Conservation (phyloP, 2,888 invertebrate species). For the Meta bourneti region DNA sequence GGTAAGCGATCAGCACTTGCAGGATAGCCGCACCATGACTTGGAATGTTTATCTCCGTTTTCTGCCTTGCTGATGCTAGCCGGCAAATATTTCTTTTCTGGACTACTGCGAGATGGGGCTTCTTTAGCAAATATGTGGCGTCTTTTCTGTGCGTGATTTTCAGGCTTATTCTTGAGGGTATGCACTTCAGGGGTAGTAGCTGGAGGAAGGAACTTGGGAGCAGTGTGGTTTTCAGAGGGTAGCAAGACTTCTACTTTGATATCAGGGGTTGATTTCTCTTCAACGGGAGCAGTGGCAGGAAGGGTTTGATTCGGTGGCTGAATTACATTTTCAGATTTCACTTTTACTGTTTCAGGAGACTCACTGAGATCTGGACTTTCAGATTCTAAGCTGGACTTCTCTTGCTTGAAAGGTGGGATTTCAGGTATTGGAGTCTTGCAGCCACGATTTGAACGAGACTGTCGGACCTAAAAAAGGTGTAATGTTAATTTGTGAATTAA, state of each 20-base stretch:
- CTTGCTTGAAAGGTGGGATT: constrained; percentile 54
- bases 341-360: constrained; percentile 8
- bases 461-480: constrained; percentile 68
- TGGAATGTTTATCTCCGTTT: constrained; percentile 35
- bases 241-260: constrained; percentile 11
- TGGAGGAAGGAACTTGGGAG: constrained; percentile 34
- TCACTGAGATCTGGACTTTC: not conserved
- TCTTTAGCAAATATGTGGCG: constrained; percentile 37
- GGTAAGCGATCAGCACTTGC: constrained; percentile 18
- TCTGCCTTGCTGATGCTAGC: constrained; percentile 32
- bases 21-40: constrained; percentile 67
- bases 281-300: constrained; percentile 1
- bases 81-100: constrained; percentile 34
- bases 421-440: constrained; percentile 65
- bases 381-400: constrained; percentile 22
- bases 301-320: constrained; percentile 12
- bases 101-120: constrained; percentile 6
- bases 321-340: constrained; percentile 50
- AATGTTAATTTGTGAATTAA: not conserved
- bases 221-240: not conserved
- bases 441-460: constrained; percentile 63
- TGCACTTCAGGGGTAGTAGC: constrained; percentile 19
- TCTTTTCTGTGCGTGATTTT: constrained; percentile 41
- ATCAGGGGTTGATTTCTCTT: constrained; percentile 15
- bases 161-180: constrained; percentile 43